These are phyloP conservation scores for Trichonephila inaurata DNA, from an alignment of 1,140 invertebrate species.

Conservation along the genomic window DNA sequence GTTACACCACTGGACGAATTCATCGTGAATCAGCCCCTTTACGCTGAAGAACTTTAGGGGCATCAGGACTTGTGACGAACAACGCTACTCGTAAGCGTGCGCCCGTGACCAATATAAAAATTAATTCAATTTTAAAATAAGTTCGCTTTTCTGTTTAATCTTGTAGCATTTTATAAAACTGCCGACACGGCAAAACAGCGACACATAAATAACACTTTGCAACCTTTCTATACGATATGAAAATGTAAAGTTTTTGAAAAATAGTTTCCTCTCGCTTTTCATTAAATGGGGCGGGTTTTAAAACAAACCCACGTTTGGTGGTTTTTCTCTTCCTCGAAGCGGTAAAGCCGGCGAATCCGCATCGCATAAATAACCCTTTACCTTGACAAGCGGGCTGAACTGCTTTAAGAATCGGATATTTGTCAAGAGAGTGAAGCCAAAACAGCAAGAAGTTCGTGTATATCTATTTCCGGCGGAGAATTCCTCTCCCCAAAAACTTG, in stretches of 20 bases:
- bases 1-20: too few species aligned
- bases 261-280: background rate
- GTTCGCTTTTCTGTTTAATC: too few species aligned
- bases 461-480: background rate
- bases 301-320: background rate
- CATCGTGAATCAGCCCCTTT: too few species aligned
- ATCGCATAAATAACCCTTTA: background rate
- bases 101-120: too few species aligned
- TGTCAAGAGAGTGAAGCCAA: background rate
- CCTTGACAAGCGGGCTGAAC: background rate
- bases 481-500: background rate
- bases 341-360: background rate
- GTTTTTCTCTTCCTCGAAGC: background rate
- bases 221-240: too few species aligned
- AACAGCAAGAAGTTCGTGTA: conserved; percentile 16
- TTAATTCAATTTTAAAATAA: too few species aligned
- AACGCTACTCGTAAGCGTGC: too few species aligned
- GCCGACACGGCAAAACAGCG: too few species aligned
- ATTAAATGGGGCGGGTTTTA: background rate
- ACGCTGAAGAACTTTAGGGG: too few species aligned
- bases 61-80: too few species aligned
- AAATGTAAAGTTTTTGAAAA: background rate
- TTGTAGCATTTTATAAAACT: too few species aligned
- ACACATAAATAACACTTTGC: too few species aligned
- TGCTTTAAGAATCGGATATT: background rate